Percentiles rank a stretch among this genome's conserved stretches.
Evolutionary conservation across 2,113 vertebrate species (phyloP).

Genomic region (Erythrolamprus reginae): DNA sequence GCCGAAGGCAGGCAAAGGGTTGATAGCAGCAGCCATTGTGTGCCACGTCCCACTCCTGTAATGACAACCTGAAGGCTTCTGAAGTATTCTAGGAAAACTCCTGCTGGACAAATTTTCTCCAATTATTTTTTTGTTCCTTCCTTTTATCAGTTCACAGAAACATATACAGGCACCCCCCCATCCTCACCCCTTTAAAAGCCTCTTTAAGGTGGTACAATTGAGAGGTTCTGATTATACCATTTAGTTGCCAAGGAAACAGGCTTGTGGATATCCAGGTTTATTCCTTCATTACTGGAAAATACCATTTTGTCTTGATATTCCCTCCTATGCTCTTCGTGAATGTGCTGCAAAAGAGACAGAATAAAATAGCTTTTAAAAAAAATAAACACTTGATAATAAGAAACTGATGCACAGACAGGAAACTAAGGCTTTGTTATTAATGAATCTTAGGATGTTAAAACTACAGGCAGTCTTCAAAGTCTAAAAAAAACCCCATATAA

Average conservation of each 20-base stretch:
- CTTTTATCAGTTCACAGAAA: conserved; percentile 46
- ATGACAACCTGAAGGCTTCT: conserved; percentile 32
- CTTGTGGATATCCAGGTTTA: conserved; percentile 62
- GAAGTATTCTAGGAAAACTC: conserved; percentile 34
- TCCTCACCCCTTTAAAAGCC: conserved; percentile 31
- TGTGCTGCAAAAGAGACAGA: conserved; percentile 43
- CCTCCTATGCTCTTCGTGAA: conserved; percentile 38
- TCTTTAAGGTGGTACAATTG: conserved; percentile 48
- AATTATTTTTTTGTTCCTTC: conserved; percentile 33
- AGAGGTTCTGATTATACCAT: conserved; percentile 59
- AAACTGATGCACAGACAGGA: conserved; percentile 32
- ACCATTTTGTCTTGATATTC: conserved; percentile 62
- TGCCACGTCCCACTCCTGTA: conserved; percentile 2
- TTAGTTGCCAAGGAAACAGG: conserved; percentile 72
- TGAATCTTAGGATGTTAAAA: neutral
- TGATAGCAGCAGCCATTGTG: neutral
- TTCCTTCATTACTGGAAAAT: conserved; percentile 62
- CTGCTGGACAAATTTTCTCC: conserved; percentile 35
- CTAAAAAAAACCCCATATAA: conserved; percentile 28
- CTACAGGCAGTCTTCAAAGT: conserved; percentile 9
- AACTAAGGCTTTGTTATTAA: conserved; percentile 36
- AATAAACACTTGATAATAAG: conserved; percentile 37
- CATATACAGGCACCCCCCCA: neutral
- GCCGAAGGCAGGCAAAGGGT: conserved; percentile 32
- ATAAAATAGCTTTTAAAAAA: conserved; percentile 31